Conservation (phyloP, 2,113 vertebrate genomes). For the Misgurnus mizolepis region DNA sequence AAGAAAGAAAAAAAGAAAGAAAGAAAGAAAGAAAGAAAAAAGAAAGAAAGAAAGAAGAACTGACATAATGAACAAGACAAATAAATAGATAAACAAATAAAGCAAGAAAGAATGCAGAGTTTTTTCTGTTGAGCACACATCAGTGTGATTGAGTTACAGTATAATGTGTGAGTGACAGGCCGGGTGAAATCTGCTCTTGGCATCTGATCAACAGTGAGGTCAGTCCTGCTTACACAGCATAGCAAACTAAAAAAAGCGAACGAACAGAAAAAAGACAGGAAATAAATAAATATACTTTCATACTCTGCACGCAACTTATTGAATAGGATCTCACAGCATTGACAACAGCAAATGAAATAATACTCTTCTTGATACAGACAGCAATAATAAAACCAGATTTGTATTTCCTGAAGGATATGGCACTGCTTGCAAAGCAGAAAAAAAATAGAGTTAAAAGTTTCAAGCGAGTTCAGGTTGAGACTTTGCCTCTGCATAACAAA, state of each 20-base stretch:
- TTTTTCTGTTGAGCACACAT: too few species aligned
- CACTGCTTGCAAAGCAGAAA: slow-evolving; percentile 28
- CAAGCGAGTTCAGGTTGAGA: neutral
- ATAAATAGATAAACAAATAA: neutral
- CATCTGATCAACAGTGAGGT: too few species aligned
- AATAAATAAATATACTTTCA: slow-evolving; percentile 20
- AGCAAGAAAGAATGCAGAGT: neutral
- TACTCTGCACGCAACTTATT: neutral
- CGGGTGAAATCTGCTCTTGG: too few species aligned
- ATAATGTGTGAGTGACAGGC: too few species aligned
- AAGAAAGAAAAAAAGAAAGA: neutral
- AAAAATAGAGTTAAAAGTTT: slow-evolving; percentile 13
- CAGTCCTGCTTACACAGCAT: too few species aligned
- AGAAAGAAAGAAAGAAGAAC: too few species aligned
- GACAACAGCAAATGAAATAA: slow-evolving; percentile 48
- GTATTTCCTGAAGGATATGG: slow-evolving; percentile 27
- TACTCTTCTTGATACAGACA: slow-evolving; percentile 54
- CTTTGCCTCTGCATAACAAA: neutral
- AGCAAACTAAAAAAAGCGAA: too few species aligned
- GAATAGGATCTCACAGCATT: neutral
- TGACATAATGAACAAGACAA: too few species aligned
- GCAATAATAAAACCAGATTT: slow-evolving; percentile 28
- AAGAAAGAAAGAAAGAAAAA: neutral
- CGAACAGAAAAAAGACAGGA: neutral
- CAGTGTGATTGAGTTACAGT: too few species aligned